Conservation (phyloP, 2,113 vertebrate genomes). For the Xenopus laevis region DNA sequence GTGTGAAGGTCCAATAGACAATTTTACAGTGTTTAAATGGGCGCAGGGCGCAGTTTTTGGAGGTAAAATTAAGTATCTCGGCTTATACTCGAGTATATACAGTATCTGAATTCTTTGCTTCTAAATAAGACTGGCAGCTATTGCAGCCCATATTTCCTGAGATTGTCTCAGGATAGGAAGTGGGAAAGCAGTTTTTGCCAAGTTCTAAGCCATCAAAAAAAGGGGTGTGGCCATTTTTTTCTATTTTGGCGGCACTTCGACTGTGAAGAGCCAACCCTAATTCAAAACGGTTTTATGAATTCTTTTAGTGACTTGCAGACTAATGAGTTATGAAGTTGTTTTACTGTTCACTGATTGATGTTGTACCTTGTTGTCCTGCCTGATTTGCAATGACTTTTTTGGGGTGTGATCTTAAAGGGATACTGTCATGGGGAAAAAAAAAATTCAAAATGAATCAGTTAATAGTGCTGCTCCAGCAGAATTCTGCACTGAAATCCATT, state of each 20-base stretch:
- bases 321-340: conserved; percentile 66
- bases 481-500: no score
- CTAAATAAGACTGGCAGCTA: conserved; percentile 27
- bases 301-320: conserved; percentile 63
- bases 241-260: conserved; percentile 63
- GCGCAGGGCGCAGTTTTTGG: no score
- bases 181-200: not conserved
- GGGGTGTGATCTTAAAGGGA: conserved; percentile 64
- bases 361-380: conserved; percentile 79
- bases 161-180: not conserved
- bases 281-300: conserved; percentile 61
- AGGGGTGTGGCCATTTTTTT: conserved; percentile 58
- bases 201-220: not conserved
- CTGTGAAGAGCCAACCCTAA: conserved; percentile 69
- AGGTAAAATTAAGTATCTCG: no score
- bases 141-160: conserved; percentile 3
- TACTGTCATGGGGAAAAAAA: no score
- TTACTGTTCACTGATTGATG: no score
- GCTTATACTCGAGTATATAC: no score
- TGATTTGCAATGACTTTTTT: conserved; percentile 77
- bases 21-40: no score
- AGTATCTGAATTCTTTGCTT: not conserved
- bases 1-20: no score
- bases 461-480: no score
- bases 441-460: no score